Evolutionary conservation across 30 jellyfish, hydroid and myxozoan genomes (phyloP).

Genomic region (Pseudorhiza aurosa): DNA sequence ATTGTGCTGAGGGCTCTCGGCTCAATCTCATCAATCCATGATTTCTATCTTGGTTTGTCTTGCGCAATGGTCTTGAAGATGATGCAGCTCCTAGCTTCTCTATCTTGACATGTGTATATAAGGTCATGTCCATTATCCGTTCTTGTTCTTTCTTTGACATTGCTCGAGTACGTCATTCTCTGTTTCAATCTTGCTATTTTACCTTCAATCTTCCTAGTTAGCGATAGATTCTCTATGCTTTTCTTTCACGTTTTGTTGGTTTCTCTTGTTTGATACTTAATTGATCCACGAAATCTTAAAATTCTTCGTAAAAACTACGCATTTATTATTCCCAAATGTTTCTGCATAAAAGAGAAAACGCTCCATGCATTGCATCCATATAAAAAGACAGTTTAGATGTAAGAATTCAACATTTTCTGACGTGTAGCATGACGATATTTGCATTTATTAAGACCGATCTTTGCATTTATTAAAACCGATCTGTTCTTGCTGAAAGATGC

Average conservation of each 20-base stretch:
- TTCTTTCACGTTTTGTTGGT: not conserved
- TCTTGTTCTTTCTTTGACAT: not conserved
- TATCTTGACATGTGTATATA: not conserved
- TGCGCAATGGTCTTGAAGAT: not conserved
- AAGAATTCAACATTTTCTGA: too few relatives aligned
- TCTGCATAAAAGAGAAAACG: too few relatives aligned
- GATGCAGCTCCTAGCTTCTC: not conserved
- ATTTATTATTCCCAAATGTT: too few relatives aligned
- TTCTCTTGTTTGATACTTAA: not conserved
- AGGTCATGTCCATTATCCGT: not conserved
- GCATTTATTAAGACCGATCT: too few relatives aligned
- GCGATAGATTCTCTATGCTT: not conserved
- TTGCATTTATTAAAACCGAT: too few relatives aligned
- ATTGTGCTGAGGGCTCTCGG: too few relatives aligned
- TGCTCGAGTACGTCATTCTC: not conserved
- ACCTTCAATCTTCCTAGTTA: not conserved
- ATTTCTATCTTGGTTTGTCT: not conserved
- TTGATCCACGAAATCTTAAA: not conserved
- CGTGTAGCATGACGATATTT: too few relatives aligned
- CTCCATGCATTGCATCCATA: too few relatives aligned
- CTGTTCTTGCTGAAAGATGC: too few relatives aligned
- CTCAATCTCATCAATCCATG: too few relatives aligned
- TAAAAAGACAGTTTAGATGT: too few relatives aligned
- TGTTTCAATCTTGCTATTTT: not conserved
- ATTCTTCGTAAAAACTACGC: not conserved